Conservation (phyloP, 2,888 invertebrate species). For the Quadriops clusia region DNA sequence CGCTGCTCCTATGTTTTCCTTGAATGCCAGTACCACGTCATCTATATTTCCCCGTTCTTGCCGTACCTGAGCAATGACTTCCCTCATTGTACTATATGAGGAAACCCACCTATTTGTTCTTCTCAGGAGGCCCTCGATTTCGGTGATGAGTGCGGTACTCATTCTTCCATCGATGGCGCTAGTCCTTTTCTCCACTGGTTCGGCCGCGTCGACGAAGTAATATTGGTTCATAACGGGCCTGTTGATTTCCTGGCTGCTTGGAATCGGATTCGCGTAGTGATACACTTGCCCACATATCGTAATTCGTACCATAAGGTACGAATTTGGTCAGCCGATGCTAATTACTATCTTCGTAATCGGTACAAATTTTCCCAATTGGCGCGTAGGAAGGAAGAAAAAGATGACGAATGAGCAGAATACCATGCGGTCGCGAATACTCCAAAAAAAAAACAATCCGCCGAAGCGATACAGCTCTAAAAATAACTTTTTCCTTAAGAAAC, state of each 20-base stretch:
- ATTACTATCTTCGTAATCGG: no score
- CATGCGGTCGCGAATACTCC: no score
- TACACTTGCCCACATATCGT: constrained; percentile 13
- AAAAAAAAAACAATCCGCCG: no score
- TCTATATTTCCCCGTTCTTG: neutral
- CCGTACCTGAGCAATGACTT: constrained; percentile 6
- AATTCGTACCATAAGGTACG: no score
- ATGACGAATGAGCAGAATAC: no score
- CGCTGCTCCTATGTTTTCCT: constrained; percentile 1
- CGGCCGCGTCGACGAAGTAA: constrained; percentile 14
- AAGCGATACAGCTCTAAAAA: no score
- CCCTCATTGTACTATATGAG: constrained; percentile 8
- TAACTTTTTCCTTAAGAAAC: no score
- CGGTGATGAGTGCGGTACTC: neutral
- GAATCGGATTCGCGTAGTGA: constrained; percentile 10
- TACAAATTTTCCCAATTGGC: no score
- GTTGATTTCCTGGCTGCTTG: no score
- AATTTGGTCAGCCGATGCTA: no score
- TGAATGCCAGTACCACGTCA: neutral
- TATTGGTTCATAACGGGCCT: no score
- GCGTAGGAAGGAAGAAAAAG: no score
- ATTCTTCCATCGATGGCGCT: constrained; percentile 5
- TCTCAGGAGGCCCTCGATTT: constrained; percentile 5
- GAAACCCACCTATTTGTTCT: constrained; percentile 1
- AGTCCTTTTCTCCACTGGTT: constrained; percentile 4